Base-by-base conservation (phyloP, 2,888 invertebrate species). In the Neoascia interrupta region DNA sequence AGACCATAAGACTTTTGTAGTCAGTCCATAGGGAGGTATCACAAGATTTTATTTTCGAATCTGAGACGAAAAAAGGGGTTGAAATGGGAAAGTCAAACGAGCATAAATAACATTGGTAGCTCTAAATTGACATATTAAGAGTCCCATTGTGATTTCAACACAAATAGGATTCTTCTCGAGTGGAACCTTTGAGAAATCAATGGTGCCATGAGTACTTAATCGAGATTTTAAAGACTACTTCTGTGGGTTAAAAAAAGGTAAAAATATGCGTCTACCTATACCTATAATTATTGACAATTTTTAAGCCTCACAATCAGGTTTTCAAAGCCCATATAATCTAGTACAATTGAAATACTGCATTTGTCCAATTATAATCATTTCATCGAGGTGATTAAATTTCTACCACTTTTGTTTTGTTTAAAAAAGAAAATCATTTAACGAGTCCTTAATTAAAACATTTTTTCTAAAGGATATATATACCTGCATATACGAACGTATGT, bases 301-400 rank as follows among this genome's bases (percentile, higher is more conserved):
- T n/a, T n/a, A n/a, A n/a, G n/a, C n/a, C n/a, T n/a, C n/a, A n/a
- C n/a, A n/a, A n/a, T n/a, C n/a, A n/a, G n/a, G n/a, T n/a, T n/a
- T n/a, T n/a, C n/a, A n/a, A n/a, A n/a, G n/a, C n/a, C n/a, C n/a
- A n/a, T n/a, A n/a, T n/a, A n/a, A n/a, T n/a, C n/a, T n/a, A n/a
- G n/a, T n/a, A n/a, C 54, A 61, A 76, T 58, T 63, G 47, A 76
- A 64, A 76, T 45, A 37, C 63, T 70, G 53, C 75, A 70, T 76
- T 70, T 58, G 63, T 58, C 47, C 76, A 70, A 70, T 76, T 64
- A 60, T 47, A 34, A n/a, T 21, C 4, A 34, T 41, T 45, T 39
- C 41, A 64, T 41, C 41, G 15, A 45, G 39, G 70, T 64, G 47
- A 70, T 76, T 76, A 70, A 76, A 76, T 45, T 66, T 39, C 5